Percentiles rank a stretch among this genome's conserved stretches.
Evolutionary conservation across 2,113 vertebrate species (phyloP).

Genomic region (Axis porcinus): DNA sequence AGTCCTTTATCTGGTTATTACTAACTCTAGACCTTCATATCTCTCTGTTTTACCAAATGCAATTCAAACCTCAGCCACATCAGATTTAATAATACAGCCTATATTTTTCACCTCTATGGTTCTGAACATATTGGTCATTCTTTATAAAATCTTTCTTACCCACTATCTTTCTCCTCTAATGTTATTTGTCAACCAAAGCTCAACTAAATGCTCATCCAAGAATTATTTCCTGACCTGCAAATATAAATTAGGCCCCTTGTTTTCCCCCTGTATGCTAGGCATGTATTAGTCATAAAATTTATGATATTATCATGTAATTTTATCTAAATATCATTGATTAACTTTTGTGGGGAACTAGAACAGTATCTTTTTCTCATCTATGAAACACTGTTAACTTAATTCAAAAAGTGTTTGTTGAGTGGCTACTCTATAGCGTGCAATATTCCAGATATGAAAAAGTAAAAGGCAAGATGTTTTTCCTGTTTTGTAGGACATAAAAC

Average conservation of each 20-base stretch:
- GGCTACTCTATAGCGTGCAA: background rate
- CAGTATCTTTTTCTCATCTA: background rate
- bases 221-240: background rate
- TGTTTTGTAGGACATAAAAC: background rate
- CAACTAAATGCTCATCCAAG: background rate
- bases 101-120: background rate
- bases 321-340: background rate
- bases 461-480: background rate
- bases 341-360: background rate
- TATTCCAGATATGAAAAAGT: background rate
- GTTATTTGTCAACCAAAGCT: background rate
- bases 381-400: background rate
- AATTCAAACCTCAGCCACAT: background rate
- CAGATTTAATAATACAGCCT: background rate
- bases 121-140: background rate
- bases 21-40: background rate
- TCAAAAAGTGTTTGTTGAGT: background rate
- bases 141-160: background rate
- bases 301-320: background rate
- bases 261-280: background rate
- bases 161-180: background rate
- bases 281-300: background rate
- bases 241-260: background rate
- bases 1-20: background rate
- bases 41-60: background rate